These are phyloP conservation scores for Centropus unirufus DNA, from an alignment of 2,113 vertebrate species.

Conservation along the genomic window DNA sequence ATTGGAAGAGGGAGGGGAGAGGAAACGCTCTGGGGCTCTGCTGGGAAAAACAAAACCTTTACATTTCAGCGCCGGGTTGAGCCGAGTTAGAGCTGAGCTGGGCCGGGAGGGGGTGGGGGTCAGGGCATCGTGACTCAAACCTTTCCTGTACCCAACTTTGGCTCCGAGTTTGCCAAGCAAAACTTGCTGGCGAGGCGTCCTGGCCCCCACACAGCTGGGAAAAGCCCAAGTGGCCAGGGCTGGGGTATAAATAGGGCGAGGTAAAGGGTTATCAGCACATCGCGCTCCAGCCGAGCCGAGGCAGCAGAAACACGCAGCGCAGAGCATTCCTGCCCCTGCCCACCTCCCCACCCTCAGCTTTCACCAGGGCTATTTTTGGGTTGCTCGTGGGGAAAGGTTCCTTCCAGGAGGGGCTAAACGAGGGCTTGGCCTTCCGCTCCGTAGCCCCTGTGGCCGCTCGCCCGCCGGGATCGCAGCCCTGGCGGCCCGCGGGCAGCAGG, in stretches of 20 bases:
- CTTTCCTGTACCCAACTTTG: background rate
- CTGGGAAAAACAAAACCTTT: background rate
- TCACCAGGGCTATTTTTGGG: background rate
- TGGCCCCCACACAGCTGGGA: background rate
- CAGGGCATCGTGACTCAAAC: background rate
- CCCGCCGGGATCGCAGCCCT: background rate
- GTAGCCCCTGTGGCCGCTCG: fast-evolving
- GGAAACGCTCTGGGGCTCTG: background rate
- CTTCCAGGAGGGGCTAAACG: background rate
- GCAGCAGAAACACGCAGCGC: background rate
- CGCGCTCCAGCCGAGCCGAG: background rate
- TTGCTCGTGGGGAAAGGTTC: background rate
- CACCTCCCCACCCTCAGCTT: background rate
- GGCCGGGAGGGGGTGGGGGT: background rate
- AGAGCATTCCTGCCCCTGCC: background rate
- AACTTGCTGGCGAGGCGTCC: background rate
- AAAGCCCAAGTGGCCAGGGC: background rate
- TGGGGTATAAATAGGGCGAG: background rate
- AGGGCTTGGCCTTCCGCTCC: background rate
- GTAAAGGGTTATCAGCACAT: background rate
- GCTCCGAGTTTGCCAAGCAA: background rate
- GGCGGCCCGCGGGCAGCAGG: background rate
- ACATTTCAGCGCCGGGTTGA: background rate
- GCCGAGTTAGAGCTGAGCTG: background rate
- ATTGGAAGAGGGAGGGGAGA: background rate